Conservation (phyloP, 2,113 vertebrate species). For the Parotia lawesii region DNA sequence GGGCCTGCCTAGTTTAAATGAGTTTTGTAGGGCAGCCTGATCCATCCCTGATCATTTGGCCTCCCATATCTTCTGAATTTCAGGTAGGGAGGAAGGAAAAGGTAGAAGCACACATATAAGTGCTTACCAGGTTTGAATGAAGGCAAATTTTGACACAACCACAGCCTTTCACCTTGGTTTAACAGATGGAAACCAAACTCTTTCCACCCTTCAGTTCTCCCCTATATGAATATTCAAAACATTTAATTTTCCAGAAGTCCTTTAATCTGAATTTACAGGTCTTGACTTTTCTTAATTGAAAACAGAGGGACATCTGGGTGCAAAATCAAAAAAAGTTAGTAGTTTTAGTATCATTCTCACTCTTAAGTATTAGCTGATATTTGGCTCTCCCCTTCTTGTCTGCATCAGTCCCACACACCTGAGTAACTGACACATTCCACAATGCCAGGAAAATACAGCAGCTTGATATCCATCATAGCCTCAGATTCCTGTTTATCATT, state of each 20-base stretch:
- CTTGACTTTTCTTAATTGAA: neutral
- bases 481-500: slow-evolving; percentile 39
- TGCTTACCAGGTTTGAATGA: neutral
- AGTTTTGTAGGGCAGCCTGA: neutral
- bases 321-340: neutral
- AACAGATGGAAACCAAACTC: neutral
- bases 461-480: neutral
- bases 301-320: neutral
- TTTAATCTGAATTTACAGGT: neutral
- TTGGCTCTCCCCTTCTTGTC: neutral
- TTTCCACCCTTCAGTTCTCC: neutral
- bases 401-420: neutral
- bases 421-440: slow-evolving; percentile 21
- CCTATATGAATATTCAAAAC: neutral
- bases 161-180: neutral
- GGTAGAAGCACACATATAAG: neutral
- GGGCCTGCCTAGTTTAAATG: neutral
- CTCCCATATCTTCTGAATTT: neutral
- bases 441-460: slow-evolving; percentile 22
- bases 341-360: neutral
- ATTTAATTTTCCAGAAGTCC: neutral
- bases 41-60: too few relatives aligned
- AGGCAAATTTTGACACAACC: neutral
- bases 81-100: neutral
- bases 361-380: neutral